Percentiles rank a stretch among this genome's conserved stretches.
Conservation (phyloP, 2,797 vertebrate genomes). For the Gouania willdenowi region DNA sequence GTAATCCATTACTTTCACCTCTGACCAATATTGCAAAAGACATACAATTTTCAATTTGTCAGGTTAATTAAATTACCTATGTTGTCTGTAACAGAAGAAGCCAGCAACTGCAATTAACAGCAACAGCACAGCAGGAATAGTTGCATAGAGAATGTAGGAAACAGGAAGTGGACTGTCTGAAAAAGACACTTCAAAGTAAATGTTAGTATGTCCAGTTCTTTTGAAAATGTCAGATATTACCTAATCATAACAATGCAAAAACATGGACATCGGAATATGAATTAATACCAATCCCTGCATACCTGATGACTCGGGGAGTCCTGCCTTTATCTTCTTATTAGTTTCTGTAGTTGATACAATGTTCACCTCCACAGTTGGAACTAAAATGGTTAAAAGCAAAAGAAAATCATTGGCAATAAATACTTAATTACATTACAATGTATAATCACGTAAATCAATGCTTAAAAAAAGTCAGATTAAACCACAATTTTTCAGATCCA, state of each 20-base stretch:
- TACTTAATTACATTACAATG: too few relatives aligned
- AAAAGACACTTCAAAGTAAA: constrained; percentile 61
- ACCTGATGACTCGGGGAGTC: constrained; percentile 79
- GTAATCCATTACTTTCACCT: too few relatives aligned
- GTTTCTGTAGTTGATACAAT: constrained; percentile 59
- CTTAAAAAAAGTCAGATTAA: too few relatives aligned
- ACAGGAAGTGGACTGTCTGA: constrained; percentile 73
- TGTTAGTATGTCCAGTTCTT: background rate
- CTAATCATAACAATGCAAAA: background rate
- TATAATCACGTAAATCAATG: too few relatives aligned
- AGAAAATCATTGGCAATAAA: too few relatives aligned
- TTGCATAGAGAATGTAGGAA: constrained; percentile 82
- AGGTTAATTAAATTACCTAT: too few relatives aligned
- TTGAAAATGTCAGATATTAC: background rate
- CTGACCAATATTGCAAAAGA: too few relatives aligned
- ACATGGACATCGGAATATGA: background rate
- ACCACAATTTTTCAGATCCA: too few relatives aligned
- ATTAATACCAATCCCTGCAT: too few relatives aligned
- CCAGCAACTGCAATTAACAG: constrained; percentile 71
- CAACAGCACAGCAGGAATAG: constrained; percentile 79
- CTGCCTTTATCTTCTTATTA: constrained; percentile 65
- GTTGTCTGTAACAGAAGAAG: constrained; percentile 80
- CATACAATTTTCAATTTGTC: too few relatives aligned
- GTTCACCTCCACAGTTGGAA: constrained; percentile 54
- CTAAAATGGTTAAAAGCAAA: constrained; percentile 31